These are phyloP conservation scores for Chondrosia reniformis DNA, from an alignment of 37 sponge, comb jelly and placozoan genomes.

Conservation along the genomic window DNA sequence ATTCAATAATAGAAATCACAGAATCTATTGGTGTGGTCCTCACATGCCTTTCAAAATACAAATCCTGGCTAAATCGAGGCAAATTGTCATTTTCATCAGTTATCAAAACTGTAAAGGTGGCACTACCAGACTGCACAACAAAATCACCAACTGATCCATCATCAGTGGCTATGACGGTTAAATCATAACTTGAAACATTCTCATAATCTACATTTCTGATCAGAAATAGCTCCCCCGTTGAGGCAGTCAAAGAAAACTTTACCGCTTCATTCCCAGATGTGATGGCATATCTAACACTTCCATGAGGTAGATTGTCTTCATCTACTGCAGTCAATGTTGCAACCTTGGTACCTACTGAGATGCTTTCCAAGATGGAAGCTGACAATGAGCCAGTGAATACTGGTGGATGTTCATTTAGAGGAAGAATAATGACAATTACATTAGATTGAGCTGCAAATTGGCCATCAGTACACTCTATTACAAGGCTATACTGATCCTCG, in stretches of 20 bases:
- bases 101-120: conserved; percentile 31
- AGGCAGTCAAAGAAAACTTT: conserved; percentile 39
- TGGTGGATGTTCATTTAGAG: conserved; percentile 60
- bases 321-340: conserved; percentile 39
- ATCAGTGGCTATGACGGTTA: conserved; percentile 54
- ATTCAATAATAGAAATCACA: conserved; percentile 7
- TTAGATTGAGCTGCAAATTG: conserved; percentile 15
- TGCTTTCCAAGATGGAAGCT: conserved; percentile 23
- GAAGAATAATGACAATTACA: conserved; percentile 42
- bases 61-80: conserved; percentile 32
- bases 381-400: conserved; percentile 15
- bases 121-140: background rate
- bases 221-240: conserved; percentile 40
- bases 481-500: conserved; percentile 1
- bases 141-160: conserved; percentile 39
- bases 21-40: background rate
- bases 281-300: conserved; percentile 37
- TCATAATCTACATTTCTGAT: conserved; percentile 57
- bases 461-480: conserved; percentile 61
- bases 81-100: conserved; percentile 71
- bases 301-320: conserved; percentile 46
- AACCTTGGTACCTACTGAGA: conserved; percentile 25
- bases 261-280: conserved; percentile 42
- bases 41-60: background rate
- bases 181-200: conserved; percentile 17